Evolutionary conservation across 2,888 invertebrate species (phyloP), one percentile per base, ranked within the genome.

Genomic region (Heliconius ismenius): DNA sequence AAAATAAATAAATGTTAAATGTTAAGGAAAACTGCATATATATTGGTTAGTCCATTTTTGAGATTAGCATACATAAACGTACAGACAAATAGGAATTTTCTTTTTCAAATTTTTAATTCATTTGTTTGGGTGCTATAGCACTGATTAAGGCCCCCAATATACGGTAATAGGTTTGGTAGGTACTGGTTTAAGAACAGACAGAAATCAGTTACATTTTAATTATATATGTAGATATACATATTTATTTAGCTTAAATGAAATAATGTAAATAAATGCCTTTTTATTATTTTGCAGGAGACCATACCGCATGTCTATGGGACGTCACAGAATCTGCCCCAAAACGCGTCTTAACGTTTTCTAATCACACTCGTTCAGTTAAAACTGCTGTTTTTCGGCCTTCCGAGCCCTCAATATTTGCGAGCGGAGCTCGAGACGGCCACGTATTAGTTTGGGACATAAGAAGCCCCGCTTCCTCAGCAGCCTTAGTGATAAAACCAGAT

Each of bases 371-470:
- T 77, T 98, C 98, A 21, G 97, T 98, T 0, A 98, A 98, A 89
- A 97, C 97, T 1, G 97, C 96, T 0, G 96, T 96, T 3, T 97
- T 97, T 86, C 95, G 96, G 15, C 96, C 96, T 68, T 90, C 95
- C 11, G 96, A 97, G 91, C 88, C 95, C 82, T 96, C 95, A 75
- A 96, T 98, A 3, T 98, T 98, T 92, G 98, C 98, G 1, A 97
- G 98, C 0, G 98, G 98, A 26, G 97, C 97, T 0, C 93, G 98
- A 54, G 98, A 98, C 91, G 98, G 98, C 0, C 96, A 96, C 82
- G 96, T 98, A 26, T 95, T 97, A 83, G 88, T 98, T 26, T 98
- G 98, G 98, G 98, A 98, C 87, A 95, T 95, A 0, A 85, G 92
- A 18, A 79, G 81, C 24, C 65, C 65, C 4, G 79, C 62, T 74